These are phyloP conservation scores for Plecturocebus donacophilus DNA, from an alignment of 2,113 vertebrate genomes.

Conservation along the genomic window DNA sequence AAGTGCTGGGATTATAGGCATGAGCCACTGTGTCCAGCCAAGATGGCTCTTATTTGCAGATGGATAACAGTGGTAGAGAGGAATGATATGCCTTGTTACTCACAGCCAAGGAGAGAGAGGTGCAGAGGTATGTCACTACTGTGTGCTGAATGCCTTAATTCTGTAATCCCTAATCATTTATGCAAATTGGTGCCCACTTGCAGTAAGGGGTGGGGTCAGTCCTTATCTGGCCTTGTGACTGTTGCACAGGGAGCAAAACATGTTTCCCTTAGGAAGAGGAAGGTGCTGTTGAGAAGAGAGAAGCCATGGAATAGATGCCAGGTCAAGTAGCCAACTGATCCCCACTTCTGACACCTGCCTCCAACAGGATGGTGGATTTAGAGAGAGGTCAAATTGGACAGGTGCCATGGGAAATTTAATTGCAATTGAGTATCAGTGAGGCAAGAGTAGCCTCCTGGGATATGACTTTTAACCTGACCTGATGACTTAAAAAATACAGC, in stretches of 20 bases:
- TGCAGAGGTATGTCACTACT: background rate
- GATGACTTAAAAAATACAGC: background rate
- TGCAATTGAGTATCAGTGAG: background rate
- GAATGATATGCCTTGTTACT: background rate
- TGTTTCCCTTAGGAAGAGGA: background rate
- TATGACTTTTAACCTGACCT: background rate
- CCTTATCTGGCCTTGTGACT: background rate
- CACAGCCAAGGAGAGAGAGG: background rate
- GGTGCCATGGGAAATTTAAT: background rate
- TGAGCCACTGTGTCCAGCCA: background rate
- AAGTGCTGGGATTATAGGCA: too few relatives aligned
- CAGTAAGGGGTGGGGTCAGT: background rate
- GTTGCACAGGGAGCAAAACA: background rate
- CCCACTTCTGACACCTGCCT: background rate
- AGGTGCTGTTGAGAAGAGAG: background rate
- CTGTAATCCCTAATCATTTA: background rate
- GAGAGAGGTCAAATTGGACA: background rate
- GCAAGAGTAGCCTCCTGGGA: background rate
- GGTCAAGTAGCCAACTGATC: background rate
- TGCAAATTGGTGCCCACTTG: background rate
- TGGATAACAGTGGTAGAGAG: background rate
- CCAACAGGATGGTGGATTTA: background rate
- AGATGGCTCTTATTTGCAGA: background rate
- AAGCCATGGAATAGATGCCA: background rate
- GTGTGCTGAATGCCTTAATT: background rate